Percentiles rank a stretch among this genome's conserved stretches.
phyloP scores from a whole-genome alignment of 2,113 vertebrate genomes.

The Scophthalmus maximus region DNA sequence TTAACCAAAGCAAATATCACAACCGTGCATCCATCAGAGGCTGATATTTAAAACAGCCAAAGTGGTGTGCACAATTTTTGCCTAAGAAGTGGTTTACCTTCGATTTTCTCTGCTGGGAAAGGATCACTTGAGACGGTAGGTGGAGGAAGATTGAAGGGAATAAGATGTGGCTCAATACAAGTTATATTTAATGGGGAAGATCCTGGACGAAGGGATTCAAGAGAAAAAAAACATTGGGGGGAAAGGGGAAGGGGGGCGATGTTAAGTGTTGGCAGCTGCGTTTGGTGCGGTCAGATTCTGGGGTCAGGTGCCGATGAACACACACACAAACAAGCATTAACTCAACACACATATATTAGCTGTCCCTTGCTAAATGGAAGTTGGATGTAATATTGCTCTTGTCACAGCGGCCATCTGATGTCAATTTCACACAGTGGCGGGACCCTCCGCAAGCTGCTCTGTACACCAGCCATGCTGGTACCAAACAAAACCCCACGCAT shows the following conservation, averaged over 20 bases:
- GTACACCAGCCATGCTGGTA: constrained; percentile 48
- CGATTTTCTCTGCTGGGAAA: constrained; percentile 75
- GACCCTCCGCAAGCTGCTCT: constrained; percentile 73
- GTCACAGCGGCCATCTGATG: constrained; percentile 77
- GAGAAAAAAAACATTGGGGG: constrained; percentile 9
- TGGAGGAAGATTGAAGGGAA: constrained; percentile 54
- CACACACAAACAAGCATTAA: constrained; percentile 56
- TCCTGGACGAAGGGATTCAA: constrained; percentile 43
- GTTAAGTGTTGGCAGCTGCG: constrained; percentile 73
- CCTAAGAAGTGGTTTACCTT: constrained; percentile 73
- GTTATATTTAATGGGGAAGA: constrained; percentile 75
- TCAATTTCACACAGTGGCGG: constrained; percentile 73
- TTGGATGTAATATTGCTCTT: constrained; percentile 76
- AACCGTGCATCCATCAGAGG: background rate
- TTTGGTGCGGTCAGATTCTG: constrained; percentile 63
- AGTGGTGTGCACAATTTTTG: constrained; percentile 46
- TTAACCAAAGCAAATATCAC: constrained; percentile 17
- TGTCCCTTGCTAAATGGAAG: constrained; percentile 66
- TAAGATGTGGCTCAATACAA: constrained; percentile 74
- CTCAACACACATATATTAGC: constrained; percentile 45
- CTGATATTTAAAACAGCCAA: constrained; percentile 50
- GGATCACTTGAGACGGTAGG: constrained; percentile 63
- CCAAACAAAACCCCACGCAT: constrained; percentile 46
- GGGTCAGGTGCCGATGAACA: constrained; percentile 71
- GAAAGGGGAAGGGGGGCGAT: constrained; percentile 5